Evolutionary conservation across 2,113 vertebrate species (phyloP).

Genomic region (Gavialis gangeticus): DNA sequence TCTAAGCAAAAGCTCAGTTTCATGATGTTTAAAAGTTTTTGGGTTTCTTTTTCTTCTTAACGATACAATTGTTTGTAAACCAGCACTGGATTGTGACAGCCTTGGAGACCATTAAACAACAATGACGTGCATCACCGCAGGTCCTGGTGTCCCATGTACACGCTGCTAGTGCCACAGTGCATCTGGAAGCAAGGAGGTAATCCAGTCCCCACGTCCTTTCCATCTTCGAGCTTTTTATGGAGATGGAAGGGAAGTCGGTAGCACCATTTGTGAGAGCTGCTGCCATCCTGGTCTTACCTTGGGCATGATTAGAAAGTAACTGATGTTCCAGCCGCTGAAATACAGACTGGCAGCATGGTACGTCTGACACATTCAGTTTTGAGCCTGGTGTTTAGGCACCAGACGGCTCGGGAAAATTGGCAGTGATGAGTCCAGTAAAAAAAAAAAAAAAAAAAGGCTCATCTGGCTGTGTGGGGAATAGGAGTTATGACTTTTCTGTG

Average conservation of each 20-base stretch:
- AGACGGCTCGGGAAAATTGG: background rate
- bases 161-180: fast-evolving
- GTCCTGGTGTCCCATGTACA: no score
- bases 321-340: fast-evolving
- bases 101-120: no score
- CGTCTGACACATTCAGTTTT: background rate
- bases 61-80: no score
- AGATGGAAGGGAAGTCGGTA: fast-evolving
- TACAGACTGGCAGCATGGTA: fast-evolving
- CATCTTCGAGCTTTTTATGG: fast-evolving
- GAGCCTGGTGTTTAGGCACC: background rate
- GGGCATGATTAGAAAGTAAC: background rate
- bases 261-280: no score
- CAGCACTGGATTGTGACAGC: no score
- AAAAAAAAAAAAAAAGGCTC: background rate
- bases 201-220: background rate
- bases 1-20: background rate
- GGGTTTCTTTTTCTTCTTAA: fast-evolving
- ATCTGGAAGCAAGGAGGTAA: background rate
- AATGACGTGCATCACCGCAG: fast-evolving
- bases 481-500: background rate
- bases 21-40: fast-evolving
- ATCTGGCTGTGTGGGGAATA: background rate
- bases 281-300: background rate
- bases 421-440: background rate